phyloP scores from a whole-genome alignment of 2,113 vertebrate species.

The Pardalotus punctatus region DNA sequence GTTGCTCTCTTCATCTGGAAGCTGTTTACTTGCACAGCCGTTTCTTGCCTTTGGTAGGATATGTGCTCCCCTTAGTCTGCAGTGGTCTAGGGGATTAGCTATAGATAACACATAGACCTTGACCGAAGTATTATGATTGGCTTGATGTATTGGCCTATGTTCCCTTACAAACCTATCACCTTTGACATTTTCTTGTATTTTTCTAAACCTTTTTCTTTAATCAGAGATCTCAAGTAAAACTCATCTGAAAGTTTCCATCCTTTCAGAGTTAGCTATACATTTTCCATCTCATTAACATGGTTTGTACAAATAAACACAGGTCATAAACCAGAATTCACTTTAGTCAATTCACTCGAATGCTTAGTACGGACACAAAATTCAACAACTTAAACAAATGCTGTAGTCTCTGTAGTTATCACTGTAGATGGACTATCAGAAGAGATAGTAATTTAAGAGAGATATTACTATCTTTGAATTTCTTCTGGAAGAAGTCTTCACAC shows the following conservation, averaged over 20 bases:
- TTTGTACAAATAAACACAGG: background rate
- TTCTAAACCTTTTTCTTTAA: background rate
- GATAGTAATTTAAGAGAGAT: background rate
- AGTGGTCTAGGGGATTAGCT: background rate
- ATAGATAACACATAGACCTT: rapidly evolving
- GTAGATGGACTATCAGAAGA: background rate
- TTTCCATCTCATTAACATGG: background rate
- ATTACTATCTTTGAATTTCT: background rate
- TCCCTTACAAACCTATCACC: background rate
- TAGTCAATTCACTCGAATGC: background rate
- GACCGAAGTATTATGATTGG: background rate
- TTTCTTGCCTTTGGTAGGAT: background rate
- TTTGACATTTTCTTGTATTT: background rate
- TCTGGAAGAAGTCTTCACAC: background rate
- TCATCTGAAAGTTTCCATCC: background rate
- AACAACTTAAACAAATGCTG: background rate
- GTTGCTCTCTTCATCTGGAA: background rate
- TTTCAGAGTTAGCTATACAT: background rate
- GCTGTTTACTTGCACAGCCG: background rate
- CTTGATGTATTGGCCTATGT: background rate
- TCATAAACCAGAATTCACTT: background rate
- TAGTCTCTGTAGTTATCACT: background rate
- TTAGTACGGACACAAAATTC: background rate
- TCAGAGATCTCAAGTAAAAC: background rate
- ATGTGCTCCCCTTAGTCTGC: background rate